Evolutionary conservation across 2,888 invertebrate species (phyloP).

Genomic region (Parnassius mnemosyne): DNA sequence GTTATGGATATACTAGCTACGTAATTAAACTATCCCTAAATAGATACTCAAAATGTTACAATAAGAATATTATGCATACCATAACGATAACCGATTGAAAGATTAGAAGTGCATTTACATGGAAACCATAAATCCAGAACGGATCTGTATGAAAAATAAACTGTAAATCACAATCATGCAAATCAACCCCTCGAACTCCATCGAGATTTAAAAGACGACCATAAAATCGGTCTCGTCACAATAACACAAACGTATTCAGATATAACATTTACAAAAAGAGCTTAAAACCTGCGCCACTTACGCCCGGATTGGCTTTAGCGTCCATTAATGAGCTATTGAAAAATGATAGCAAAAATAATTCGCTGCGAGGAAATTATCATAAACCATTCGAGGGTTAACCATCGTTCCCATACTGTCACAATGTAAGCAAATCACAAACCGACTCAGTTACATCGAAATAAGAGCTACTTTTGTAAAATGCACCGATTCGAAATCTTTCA

Average conservation of each 20-base stretch:
- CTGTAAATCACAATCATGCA: constrained; percentile 78
- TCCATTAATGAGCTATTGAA: constrained; percentile 78
- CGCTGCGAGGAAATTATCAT: constrained; percentile 66
- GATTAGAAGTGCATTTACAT: constrained; percentile 44
- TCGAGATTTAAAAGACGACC: constrained; percentile 71
- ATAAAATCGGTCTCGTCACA: constrained; percentile 74
- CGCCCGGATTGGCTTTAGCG: constrained; percentile 60
- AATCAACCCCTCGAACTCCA: constrained; percentile 65
- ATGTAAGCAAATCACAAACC: constrained; percentile 26
- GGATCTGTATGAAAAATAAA: constrained; percentile 48
- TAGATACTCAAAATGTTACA: constrained; percentile 3
- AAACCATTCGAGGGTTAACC: constrained; percentile 65
- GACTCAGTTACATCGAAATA: constrained; percentile 27
- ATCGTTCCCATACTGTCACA: constrained; percentile 47
- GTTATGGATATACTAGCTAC: too few relatives aligned
- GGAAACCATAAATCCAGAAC: constrained; percentile 49
- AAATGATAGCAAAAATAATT: constrained; percentile 79
- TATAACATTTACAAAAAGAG: constrained; percentile 50
- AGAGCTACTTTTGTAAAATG: constrained; percentile 10
- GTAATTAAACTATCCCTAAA: too few relatives aligned
- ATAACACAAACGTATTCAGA: constrained; percentile 56
- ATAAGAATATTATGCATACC: background rate
- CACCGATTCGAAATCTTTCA: constrained; percentile 31
- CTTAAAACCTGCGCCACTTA: constrained; percentile 62
- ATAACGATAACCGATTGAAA: constrained; percentile 30